A percentile compares a stretch with the other conserved stretches of the same genome.
Conservation (phyloP, 92 coral and sea anemone species). For the Galaxea fascicularis region DNA sequence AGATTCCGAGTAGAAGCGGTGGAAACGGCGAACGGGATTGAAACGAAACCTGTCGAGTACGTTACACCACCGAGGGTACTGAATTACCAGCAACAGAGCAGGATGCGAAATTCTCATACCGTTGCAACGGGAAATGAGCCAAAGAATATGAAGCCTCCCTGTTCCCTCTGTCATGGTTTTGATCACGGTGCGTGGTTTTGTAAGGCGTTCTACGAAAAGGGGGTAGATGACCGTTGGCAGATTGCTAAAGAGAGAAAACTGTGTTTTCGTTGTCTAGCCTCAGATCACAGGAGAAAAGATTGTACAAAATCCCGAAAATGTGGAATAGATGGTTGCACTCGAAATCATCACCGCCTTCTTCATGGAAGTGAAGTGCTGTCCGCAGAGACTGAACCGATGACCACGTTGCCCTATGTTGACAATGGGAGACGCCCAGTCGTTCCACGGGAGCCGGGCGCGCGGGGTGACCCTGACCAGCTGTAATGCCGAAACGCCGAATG, state of each 20-base stretch:
- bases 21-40: slow-evolving; percentile 52
- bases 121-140: too few species aligned
- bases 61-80: not conserved
- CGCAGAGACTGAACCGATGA: not conserved
- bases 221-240: slow-evolving; percentile 59
- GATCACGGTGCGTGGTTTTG: slow-evolving; percentile 65
- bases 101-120: not conserved
- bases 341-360: too few species aligned
- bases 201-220: slow-evolving; percentile 21
- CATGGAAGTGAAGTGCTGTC: too few species aligned
- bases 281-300: slow-evolving; percentile 60
- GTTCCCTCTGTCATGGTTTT: slow-evolving; percentile 39
- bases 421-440: not conserved
- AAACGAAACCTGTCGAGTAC: slow-evolving; percentile 5
- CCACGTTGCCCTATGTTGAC: not conserved
- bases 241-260: slow-evolving; percentile 65
- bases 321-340: too few species aligned
- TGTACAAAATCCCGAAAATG: slow-evolving; percentile 3
- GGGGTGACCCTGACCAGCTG: slow-evolving; percentile 12
- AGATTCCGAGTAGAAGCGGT: too few species aligned
- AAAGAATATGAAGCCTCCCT: slow-evolving; percentile 2
- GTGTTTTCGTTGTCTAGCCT: slow-evolving; percentile 65
- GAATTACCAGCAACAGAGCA: not conserved
- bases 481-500: slow-evolving; percentile 16
- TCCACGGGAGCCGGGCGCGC: not conserved